Evolutionary conservation across 2,113 vertebrate species (phyloP), one percentile per base, ranked within the genome.

Genomic region (Hystrix brachyura): DNA sequence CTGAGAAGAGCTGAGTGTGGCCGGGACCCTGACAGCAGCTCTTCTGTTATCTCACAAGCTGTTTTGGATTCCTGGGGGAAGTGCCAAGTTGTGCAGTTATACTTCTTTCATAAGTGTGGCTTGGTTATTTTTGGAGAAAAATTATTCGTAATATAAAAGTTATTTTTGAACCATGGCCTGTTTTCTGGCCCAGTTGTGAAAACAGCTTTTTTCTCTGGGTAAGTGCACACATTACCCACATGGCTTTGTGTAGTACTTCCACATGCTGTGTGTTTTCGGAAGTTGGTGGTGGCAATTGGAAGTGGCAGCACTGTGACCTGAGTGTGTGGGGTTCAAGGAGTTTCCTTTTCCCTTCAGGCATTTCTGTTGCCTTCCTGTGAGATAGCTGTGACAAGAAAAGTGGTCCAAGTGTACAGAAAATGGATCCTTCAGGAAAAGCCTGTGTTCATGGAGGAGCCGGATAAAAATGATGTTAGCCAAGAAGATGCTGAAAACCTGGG

Each of bases 391-490:
- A 99, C 99, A 69, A 99, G 99, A 91, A 99, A 99, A 97, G 99
- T 99, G 82, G 99, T 99, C 62, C 99, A 99, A 97, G 99, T 99
- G 0, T 99, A 99, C 94, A 99, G 99, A 90, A 99, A 99, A 96
- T 99, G 99, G 99, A 99, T 99, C 79, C 95, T 99, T 85, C 99
- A 99, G 96, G 99, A 99, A 29, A 99, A 99, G 67, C 99, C 99
- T 1, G 83, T 98, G 65, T 99, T 99, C 93, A 99, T 99, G 99
- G 99, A 99, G 25, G 99, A 99, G 96, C 99, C 99, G 3, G 99
- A 99, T 84, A 99, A 97, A 69, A 98, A 98, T 46, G 97, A 98
- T 5, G 98, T 93, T 57, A 92, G 89, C 34, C 99, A 99, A 95
- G 99, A 99, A 93, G 98, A 98, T 69, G 98, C 97, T 64, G 90